These are phyloP conservation scores for Embiotoca jacksoni DNA, from an alignment of 2,113 vertebrate species.

Conservation along the genomic window DNA sequence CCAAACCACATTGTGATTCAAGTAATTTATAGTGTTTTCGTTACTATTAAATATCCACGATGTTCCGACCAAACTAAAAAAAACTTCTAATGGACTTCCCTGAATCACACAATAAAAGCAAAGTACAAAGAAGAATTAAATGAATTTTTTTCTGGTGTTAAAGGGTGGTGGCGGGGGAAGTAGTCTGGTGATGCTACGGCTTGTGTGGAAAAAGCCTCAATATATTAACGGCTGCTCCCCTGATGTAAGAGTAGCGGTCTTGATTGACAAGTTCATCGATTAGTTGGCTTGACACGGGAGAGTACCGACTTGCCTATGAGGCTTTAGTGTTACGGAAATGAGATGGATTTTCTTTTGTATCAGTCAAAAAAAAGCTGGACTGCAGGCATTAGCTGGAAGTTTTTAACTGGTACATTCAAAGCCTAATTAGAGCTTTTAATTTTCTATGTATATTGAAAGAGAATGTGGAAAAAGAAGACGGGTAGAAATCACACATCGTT, in stretches of 20 bases:
- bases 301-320: neutral
- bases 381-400: neutral
- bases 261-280: constrained; percentile 29
- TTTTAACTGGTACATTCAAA: constrained; percentile 2
- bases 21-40: neutral
- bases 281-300: neutral
- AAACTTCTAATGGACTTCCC: too few species aligned
- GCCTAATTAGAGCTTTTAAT: constrained; percentile 2
- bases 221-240: neutral
- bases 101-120: neutral
- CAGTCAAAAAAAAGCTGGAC: constrained; percentile 10
- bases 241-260: neutral
- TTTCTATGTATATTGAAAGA: neutral
- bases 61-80: too few species aligned
- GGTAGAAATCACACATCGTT: neutral
- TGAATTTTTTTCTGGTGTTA: neutral
- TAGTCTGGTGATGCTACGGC: neutral
- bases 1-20: neutral
- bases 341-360: constrained; percentile 7
- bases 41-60: neutral
- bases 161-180: neutral
- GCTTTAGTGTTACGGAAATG: neutral
- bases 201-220: neutral
- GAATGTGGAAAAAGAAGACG: constrained; percentile 24
- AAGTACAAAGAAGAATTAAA: too few species aligned